Base-by-base conservation (phyloP, 2,797 vertebrate genomes). In the Tarsius wallacei region DNA sequence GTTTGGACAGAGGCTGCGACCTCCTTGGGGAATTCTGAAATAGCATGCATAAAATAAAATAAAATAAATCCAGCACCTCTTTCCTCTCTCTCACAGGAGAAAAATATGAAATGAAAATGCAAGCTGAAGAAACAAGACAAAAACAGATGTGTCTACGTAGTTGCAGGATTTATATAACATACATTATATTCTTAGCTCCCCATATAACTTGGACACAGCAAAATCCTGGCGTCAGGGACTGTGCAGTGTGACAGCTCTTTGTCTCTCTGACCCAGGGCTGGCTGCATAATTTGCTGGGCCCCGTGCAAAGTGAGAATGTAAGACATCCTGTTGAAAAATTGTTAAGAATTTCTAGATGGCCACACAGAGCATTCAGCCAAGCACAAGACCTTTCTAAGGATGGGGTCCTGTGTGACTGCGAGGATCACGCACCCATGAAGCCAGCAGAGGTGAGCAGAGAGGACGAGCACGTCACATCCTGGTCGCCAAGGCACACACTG, bases 401-500 rank as follows among this genome's bases (percentile, higher is more conserved):
- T 26, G 21, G 61, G 47, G 6, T 42, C 42, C 78, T 42, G 9
- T 51, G 51, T 66, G 51, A 33, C 57, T 2, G 31, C 17, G 9
- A 1, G 73, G 84, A 19, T 55, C 78, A 55, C 22, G n/a, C 31
- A 7, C 9, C 47, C 42, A 0, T 0, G 6, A 73, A 80, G 24
- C 36, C 24, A 51, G 59, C 47, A 14, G 42, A 42, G 42, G 42
- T 42, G 33, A 1, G 0, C 7, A 1, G 53, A 78, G 61, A 36
- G 21, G 78, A 70, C 73, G 4, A 19, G 7, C 0, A 2, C n/a
- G 0, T 31, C 26, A 22, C 0, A 0, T 16, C 89, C 19, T 0
- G 24, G 42, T 4, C 1, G 57, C 1, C 2, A n/a, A 87, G 76
- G 33, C 71, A n/a, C 9, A 4, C 15, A 10, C 6, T 1, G 17